Base-by-base conservation (phyloP, 2,113 vertebrate species). In the Cephalopholis sonnerati region DNA sequence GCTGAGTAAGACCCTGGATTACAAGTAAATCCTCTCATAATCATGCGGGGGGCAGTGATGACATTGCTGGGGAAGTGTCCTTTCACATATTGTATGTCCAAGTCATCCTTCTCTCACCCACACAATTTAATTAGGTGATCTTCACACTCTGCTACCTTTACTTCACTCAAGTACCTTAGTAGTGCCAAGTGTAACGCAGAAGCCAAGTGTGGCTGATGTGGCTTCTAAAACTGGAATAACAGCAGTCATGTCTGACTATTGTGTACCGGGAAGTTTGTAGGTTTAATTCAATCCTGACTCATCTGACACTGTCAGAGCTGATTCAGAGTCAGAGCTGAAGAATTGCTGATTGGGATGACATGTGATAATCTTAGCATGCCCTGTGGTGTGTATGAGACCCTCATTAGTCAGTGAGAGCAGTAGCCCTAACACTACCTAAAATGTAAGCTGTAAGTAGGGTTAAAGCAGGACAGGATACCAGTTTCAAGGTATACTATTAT, bases 1-100 rank as follows among this genome's bases (percentile, higher is more conserved):
- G 76, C 72, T 2, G 25, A 77, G 82, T 77, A 77, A 91, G 44
- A 83, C 82, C 71, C 65, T 18, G 84, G 90, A 93, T 94, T 92
- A 92, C 69, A 80, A 85, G 71, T 69, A 82, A 92, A 92, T 92
- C 91, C 88, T 76, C 57, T 86, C 72, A 79, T 89, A 88, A 90
- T 87, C 82, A 74, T 51, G 41, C 53, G 1, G 29, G 81, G 74
- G 81, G 36, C 71, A 24, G 69, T 36, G 69, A 65, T 84, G 81
- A 66, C 74, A 61, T 79, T 74, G 67, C 53, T 48, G 9, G 15
- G 54, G 59, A 84, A 68, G 46, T 84, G 32, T 79, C 39, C 59
- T 59, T 69, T 82, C 54, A 64, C 75, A 55, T 69, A 29, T 81
- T 69, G 57, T 67, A 78, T 64, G 58, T 77, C 88, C 67, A 77